Percentiles rank a stretch among this genome's conserved stretches.
phyloP scores from a whole-genome alignment of 1,140 invertebrate genomes.

The Tetragnatha versicolor region DNA sequence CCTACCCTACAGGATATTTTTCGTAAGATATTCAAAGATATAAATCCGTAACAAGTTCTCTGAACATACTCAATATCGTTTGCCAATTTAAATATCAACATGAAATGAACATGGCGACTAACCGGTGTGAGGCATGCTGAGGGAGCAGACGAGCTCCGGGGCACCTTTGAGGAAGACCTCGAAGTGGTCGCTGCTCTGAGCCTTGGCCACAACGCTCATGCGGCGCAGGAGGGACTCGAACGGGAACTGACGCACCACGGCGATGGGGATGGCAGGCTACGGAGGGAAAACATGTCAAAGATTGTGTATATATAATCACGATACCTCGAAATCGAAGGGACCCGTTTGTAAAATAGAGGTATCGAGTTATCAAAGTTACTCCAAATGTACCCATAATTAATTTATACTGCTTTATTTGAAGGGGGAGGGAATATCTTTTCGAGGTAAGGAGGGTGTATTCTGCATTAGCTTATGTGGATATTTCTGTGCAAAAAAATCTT shows the following conservation, averaged over 20 bases:
- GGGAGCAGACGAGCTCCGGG: conserved; percentile 82
- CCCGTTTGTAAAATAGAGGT: not conserved
- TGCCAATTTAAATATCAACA: no score
- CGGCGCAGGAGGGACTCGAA: conserved; percentile 64
- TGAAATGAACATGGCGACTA: not conserved
- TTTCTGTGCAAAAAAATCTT: not conserved
- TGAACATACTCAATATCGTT: no score
- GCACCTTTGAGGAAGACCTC: conserved; percentile 90
- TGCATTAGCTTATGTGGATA: not conserved
- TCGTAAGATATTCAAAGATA: no score
- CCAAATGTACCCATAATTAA: no score
- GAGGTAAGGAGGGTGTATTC: no score
- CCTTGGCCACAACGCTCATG: conserved; percentile 85
- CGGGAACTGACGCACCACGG: conserved; percentile 57
- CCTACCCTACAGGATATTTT: no score
- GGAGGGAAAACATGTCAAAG: conserved; percentile 5
- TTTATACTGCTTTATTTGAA: no score
- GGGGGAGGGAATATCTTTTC: no score
- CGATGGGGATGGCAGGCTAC: conserved; percentile 52
- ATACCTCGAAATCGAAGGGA: not conserved
- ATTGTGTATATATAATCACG: not conserved
- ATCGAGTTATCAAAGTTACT: no score
- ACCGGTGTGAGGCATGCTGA: conserved; percentile 71
- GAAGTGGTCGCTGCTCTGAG: conserved; percentile 72
- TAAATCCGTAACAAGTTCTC: no score